phyloP scores from a whole-genome alignment of 1,140 invertebrate genomes.

The Ips typographus region DNA sequence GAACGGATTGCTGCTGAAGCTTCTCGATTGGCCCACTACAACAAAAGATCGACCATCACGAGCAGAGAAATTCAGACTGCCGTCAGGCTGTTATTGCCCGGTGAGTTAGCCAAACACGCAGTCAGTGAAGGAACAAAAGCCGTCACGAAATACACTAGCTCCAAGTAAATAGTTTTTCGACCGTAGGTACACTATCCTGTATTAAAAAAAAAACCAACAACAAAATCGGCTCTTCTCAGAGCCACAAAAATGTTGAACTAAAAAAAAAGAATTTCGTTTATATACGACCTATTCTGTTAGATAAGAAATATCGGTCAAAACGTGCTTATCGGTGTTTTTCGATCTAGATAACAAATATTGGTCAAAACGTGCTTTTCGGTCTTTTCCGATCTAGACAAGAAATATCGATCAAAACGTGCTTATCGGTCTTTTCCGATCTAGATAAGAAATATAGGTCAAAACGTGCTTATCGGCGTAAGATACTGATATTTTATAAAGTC shows the following conservation, averaged over 20 bases:
- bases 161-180: conserved; percentile 49
- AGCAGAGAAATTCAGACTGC: conserved; percentile 59
- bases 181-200: not conserved
- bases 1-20: conserved; percentile 70
- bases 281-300: too few species aligned
- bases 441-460: too few species aligned
- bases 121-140: conserved; percentile 63
- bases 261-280: conserved; percentile 5
- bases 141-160: conserved; percentile 60
- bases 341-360: too few species aligned
- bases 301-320: too few species aligned
- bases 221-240: conserved; percentile 39
- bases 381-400: too few species aligned
- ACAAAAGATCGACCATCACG: conserved; percentile 66
- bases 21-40: conserved; percentile 69
- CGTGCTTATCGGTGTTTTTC: too few species aligned
- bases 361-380: too few species aligned
- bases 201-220: not conserved
- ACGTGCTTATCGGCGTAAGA: too few species aligned
- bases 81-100: conserved; percentile 59
- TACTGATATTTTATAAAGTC: too few species aligned
- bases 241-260: conserved; percentile 18
- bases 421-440: too few species aligned
- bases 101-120: conserved; percentile 62
- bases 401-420: too few species aligned